A percentile compares a stretch with the other conserved stretches of the same genome.
phyloP scores from a whole-genome alignment of 2,888 invertebrate genomes.

The Melanophora roralis region DNA sequence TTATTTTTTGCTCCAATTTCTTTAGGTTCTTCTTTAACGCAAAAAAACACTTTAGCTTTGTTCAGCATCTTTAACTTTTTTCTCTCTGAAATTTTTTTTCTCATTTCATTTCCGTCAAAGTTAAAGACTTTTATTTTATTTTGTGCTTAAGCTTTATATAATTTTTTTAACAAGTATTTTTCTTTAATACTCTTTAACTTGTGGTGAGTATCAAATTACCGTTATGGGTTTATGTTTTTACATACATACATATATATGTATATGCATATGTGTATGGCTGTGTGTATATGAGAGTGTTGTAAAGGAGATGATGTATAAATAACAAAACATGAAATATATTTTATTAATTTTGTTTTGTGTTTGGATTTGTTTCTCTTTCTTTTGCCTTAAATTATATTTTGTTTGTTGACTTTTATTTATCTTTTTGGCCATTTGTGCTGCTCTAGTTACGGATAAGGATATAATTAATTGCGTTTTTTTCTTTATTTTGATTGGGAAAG shows the following conservation, averaged over 20 bases:
- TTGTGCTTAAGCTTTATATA: constrained; percentile 12
- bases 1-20: constrained; percentile 40
- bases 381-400: background rate
- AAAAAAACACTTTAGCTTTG: constrained; percentile 43
- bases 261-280: background rate
- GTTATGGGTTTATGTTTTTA: constrained; percentile 27
- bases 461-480: constrained; percentile 19
- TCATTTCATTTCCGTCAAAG: constrained; percentile 21
- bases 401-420: background rate
- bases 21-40: background rate
- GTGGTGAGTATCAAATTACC: constrained; percentile 62
- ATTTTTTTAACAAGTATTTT: constrained; percentile 1
- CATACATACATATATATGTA: no score
- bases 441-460: background rate
- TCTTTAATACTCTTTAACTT: constrained; percentile 40
- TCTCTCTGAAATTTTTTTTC: constrained; percentile 15
- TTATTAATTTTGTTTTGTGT: constrained; percentile 42
- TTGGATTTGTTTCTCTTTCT: background rate
- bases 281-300: constrained; percentile 18
- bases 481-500: background rate
- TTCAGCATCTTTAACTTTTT: constrained; percentile 23
- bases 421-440: constrained; percentile 16
- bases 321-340: constrained; percentile 39
- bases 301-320: no score
- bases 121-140: constrained; percentile 33